These are phyloP conservation scores for Sus cebifrons DNA, from an alignment of 2,797 vertebrate genomes.

Conservation along the genomic window DNA sequence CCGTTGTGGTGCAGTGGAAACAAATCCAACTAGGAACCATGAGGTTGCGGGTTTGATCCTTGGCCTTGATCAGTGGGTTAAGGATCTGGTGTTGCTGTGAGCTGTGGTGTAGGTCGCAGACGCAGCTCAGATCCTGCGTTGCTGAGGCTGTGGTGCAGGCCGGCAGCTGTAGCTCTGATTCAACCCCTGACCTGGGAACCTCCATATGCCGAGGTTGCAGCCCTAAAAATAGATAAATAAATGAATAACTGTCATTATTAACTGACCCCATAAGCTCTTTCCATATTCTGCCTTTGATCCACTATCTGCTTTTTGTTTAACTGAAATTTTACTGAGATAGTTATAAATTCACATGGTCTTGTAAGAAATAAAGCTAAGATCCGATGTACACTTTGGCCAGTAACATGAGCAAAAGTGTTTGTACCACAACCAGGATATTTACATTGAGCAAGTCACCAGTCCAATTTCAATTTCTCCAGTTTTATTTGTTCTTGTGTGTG, in stretches of 20 bases:
- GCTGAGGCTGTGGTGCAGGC: no score
- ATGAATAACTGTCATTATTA: not conserved
- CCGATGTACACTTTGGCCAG: not conserved
- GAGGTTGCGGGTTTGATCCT: no score
- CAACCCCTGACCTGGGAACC: no score
- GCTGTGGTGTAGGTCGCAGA: no score
- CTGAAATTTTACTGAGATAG: not conserved
- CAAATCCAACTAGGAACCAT: no score
- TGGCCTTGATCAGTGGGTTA: no score
- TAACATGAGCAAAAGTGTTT: not conserved
- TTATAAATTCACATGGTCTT: not conserved
- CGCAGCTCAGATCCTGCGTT: no score
- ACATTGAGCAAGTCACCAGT: not conserved
- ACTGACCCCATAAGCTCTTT: not conserved
- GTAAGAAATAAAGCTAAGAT: not conserved
- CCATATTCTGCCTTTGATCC: not conserved
- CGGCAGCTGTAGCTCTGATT: no score
- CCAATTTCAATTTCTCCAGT: not conserved
- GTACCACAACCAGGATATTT: not conserved
- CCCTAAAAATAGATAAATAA: no score
- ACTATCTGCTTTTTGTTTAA: not conserved
- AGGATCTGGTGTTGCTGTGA: no score
- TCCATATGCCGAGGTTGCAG: no score
- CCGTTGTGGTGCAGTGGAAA: no score
- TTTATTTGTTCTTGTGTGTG: not conserved